Conservation (phyloP, 2,113 vertebrate species). For the Pelecanus crispus region DNA sequence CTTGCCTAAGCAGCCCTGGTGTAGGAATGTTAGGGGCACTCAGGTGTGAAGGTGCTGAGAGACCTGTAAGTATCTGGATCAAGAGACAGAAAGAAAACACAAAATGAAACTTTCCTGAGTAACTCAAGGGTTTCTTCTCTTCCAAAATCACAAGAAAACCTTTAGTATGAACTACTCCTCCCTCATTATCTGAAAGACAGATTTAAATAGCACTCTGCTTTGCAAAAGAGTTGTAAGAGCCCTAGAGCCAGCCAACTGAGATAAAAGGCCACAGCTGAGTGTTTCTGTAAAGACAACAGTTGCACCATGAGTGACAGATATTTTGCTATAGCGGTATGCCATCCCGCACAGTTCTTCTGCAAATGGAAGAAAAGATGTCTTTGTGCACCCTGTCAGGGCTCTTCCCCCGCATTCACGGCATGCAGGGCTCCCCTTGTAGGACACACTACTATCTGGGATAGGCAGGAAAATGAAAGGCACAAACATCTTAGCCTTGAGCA, state of each 20-base stretch:
- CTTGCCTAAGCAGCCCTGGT: not conserved
- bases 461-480: not conserved
- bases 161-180: not conserved
- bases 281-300: not conserved
- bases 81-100: not conserved
- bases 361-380: not conserved
- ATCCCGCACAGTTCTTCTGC: not conserved
- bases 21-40: not conserved
- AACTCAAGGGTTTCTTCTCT: not conserved
- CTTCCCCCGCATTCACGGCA: not conserved
- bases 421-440: rapidly evolving
- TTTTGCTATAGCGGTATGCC: rapidly evolving
- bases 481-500: not conserved
- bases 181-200: not conserved
- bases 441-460: rapidly evolving
- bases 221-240: not conserved
- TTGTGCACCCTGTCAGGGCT: not conserved
- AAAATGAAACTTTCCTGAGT: not conserved
- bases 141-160: not conserved
- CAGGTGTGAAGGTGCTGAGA: not conserved
- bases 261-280: slow-evolving; percentile 10
- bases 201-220: not conserved
- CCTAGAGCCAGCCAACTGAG: not conserved
- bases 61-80: not conserved
- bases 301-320: not conserved